These are phyloP conservation scores for Sinodicranocentrus sp. DNA, from an alignment of 2,888 invertebrate species.

Conservation along the genomic window DNA sequence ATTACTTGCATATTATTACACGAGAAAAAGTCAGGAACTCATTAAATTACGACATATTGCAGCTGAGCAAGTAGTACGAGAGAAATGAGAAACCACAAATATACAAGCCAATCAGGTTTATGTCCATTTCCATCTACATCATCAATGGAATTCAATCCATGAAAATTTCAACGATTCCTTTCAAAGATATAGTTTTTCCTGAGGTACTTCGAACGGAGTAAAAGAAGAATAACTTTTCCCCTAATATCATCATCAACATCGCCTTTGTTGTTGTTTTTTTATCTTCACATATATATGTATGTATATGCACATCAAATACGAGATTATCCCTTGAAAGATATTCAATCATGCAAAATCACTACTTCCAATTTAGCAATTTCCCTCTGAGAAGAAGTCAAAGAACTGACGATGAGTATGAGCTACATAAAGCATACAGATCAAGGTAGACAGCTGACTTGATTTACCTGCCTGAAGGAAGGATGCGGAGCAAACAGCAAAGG, in stretches of 20 bases:
- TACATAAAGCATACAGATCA: slow-evolving; percentile 42
- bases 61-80: slow-evolving; percentile 29
- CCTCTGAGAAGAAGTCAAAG: slow-evolving; percentile 49
- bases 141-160: neutral
- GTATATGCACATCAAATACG: no score
- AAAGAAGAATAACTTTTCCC: slow-evolving; percentile 6
- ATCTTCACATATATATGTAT: no score
- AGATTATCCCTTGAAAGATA: slow-evolving; percentile 37
- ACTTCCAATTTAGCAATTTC: slow-evolving; percentile 49
- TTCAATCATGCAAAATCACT: slow-evolving; percentile 48
- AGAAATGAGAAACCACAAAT: slow-evolving; percentile 30
- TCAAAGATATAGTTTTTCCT: no score
- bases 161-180: neutral
- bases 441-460: slow-evolving; percentile 50
- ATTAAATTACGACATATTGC: slow-evolving; percentile 35
- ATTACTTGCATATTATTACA: slow-evolving; percentile 25
- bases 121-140: neutral
- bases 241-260: slow-evolving; percentile 9
- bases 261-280: no score
- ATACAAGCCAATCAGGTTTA: slow-evolving; percentile 48
- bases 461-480: no score
- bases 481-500: no score
- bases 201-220: neutral
- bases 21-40: slow-evolving; percentile 41
- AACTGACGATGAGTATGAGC: slow-evolving; percentile 25